Evolutionary conservation across 2,888 invertebrate genomes (phyloP), one percentile per base, ranked within the genome.

Genomic region (Caenorhabditis japonica): DNA sequence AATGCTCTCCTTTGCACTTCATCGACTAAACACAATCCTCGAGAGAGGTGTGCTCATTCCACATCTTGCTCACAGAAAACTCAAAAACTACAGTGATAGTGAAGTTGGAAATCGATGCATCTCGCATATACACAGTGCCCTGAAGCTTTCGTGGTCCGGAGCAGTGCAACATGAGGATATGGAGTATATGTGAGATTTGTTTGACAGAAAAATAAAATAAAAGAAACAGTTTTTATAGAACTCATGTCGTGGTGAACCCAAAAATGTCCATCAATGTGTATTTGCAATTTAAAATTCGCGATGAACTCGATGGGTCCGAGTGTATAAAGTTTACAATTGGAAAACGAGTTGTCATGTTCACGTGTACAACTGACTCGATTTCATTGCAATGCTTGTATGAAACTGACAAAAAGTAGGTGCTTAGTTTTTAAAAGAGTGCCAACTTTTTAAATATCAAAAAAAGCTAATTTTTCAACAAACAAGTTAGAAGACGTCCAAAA

Each of bases 101-200:
- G 15, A 38, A 0, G 12, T 27, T 12, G 36, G 25, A 36, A 34
- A 27, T 10, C 15, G 23, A 8, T 30, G 34, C n/a, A 5, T 36
- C 1, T 2, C 17, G 0, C 19, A 25, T 5, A 12, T 66, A 2
- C 41, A 34, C 1, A 25, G n/a, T 1, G n/a, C 25, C 13, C 27
- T 66, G 1, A 21, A 33, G 0, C 3, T 33, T 0, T 66, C 66
- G 3, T 66, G 66, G 66, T 47, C 25, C 0, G 15, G 27, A 13
- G 34, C 66, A 0, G 56, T 58, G 17, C 66, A 66, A 34, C 34
- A 49, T 15, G 66, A 66, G 21, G 41, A 66, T 44, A 49, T 66
- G 66, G 66, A 66, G 10, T 66, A 66, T 23, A 30, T 66, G 66
- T 66, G 4, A 27, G 56, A 30, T 34, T n/a, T 33, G 12, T 43